A percentile compares a stretch with the other conserved stretches of the same genome.
Conservation (phyloP, 2,888 invertebrate genomes). For the Diogma glabrata region DNA sequence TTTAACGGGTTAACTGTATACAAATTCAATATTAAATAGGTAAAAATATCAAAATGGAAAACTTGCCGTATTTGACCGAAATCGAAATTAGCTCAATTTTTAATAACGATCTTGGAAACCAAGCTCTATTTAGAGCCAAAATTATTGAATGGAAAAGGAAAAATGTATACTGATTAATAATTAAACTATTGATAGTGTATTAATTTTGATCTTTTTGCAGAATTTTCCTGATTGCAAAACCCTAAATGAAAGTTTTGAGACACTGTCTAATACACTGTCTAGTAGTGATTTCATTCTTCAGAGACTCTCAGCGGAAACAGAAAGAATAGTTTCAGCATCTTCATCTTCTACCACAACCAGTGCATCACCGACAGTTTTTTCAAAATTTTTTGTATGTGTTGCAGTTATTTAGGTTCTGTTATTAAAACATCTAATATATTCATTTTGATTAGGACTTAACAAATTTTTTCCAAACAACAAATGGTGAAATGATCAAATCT, state of each 20-base stretch:
- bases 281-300: not conserved
- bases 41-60: not conserved
- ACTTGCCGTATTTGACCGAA: not conserved
- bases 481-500: not conserved
- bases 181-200: not conserved
- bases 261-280: not conserved
- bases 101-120: not conserved
- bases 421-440: not conserved
- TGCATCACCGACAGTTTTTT: not conserved
- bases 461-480: not conserved
- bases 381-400: not conserved
- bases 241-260: not conserved
- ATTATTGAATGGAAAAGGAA: not conserved
- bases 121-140: not conserved
- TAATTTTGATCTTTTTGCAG: not conserved
- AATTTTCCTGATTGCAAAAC: not conserved
- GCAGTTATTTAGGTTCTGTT: not conserved
- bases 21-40: not conserved
- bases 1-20: not conserved
- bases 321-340: too few species aligned
- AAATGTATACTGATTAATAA: not conserved
- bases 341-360: not conserved
- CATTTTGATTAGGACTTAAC: not conserved
- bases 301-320: not conserved
- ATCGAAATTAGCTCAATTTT: not conserved